Evolutionary conservation across 2,888 invertebrate species (phyloP).

Genomic region (Leptopilina drosophilae): DNA sequence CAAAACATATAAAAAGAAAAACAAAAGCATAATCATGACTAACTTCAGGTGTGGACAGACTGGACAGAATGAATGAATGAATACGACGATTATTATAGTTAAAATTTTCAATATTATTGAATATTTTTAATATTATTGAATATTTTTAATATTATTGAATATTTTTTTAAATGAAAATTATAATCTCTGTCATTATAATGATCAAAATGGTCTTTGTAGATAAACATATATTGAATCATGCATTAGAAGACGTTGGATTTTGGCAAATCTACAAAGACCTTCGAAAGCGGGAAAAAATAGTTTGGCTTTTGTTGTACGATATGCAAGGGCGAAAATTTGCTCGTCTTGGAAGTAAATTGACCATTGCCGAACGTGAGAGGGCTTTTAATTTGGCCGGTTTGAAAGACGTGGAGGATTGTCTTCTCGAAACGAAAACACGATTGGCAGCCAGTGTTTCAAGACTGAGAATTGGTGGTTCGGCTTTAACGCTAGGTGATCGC

Average conservation of each 20-base stretch:
- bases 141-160: too few relatives aligned
- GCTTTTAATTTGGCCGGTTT: constrained; percentile 68
- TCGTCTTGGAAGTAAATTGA: constrained; percentile 58
- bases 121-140: too few relatives aligned
- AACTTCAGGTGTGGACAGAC: too few relatives aligned
- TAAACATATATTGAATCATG: constrained; percentile 83
- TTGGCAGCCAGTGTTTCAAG: constrained; percentile 88
- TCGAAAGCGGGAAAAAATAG: constrained; percentile 73
- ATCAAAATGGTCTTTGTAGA: constrained; percentile 78
- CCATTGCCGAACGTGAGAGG: constrained; percentile 57
- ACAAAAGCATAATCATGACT: too few relatives aligned
- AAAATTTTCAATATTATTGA: neutral
- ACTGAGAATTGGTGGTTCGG: constrained; percentile 86
- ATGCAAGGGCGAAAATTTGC: constrained; percentile 82
- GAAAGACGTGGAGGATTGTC: constrained; percentile 80
- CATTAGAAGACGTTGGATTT: constrained; percentile 82
- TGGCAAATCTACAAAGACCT: constrained; percentile 79
- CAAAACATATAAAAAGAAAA: too few relatives aligned
- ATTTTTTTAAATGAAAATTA: too few relatives aligned
- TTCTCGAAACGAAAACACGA: constrained; percentile 83
- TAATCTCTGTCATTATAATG: neutral
- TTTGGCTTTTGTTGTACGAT: constrained; percentile 86
- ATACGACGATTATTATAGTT: too few relatives aligned
- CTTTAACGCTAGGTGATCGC: constrained; percentile 79
- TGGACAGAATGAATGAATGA: too few relatives aligned